Evolutionary conservation across 2,113 vertebrate species (phyloP).

Genomic region (Seriola dumerili): DNA sequence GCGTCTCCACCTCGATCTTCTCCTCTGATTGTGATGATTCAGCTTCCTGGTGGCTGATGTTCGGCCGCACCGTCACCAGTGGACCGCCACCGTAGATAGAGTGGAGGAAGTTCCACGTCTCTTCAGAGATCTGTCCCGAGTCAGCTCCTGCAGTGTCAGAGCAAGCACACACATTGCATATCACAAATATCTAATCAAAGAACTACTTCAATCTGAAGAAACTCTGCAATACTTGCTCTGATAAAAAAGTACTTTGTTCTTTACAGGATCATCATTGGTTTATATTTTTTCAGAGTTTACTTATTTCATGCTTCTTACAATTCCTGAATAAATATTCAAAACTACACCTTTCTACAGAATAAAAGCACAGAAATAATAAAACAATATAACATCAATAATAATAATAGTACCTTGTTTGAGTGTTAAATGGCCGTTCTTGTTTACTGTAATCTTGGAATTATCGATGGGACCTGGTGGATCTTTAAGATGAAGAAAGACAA

Average conservation of each 20-base stretch:
- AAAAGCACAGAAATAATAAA: background rate
- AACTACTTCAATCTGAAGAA: background rate
- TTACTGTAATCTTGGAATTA: slow-evolving; percentile 94
- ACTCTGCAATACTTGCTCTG: background rate
- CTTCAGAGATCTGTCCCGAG: slow-evolving; percentile 98
- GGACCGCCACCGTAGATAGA: slow-evolving; percentile 96
- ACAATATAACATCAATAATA: background rate
- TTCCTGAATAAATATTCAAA: background rate
- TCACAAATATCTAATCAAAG: background rate
- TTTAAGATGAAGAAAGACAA: slow-evolving; percentile 68
- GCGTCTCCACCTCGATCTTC: slow-evolving; percentile 97
- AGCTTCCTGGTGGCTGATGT: slow-evolving; percentile 87
- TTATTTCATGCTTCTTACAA: background rate
- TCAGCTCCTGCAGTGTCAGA: slow-evolving; percentile 88
- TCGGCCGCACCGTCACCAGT: slow-evolving; percentile 92
- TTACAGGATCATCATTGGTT: background rate
- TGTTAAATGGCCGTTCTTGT: slow-evolving; percentile 91
- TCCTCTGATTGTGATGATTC: slow-evolving; percentile 91
- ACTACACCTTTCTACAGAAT: background rate
- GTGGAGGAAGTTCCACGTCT: slow-evolving; percentile 98
- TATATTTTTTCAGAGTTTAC: background rate
- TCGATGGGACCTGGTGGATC: slow-evolving; percentile 96
- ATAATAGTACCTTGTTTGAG: slow-evolving; percentile 91
- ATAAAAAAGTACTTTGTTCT: background rate
- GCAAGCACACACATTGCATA: slow-evolving; percentile 9